Evolutionary conservation across 2,797 vertebrate genomes (phyloP), one percentile per base, ranked within the genome.

Genomic region (Sus cebifrons): DNA sequence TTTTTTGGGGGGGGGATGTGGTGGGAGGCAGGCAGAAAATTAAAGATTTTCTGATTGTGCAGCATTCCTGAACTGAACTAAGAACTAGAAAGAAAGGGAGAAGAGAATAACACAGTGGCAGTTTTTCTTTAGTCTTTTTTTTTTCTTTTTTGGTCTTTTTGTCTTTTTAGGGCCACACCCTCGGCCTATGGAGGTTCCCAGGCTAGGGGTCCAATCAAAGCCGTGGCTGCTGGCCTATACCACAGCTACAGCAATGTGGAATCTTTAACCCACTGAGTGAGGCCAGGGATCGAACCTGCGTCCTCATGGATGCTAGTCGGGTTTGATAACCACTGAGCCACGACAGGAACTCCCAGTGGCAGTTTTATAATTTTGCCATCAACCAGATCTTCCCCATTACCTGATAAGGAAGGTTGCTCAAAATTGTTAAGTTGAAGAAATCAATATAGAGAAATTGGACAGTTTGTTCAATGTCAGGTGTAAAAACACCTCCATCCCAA

Each of bases 301-400:
- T 49, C 44, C 44, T 49, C 9, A 10, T 49, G 44, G 44, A 49
- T 49, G 44, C 44, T 49, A 49, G 44, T 49, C 6, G 44, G 44
- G 44, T 49, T 49, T 10, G 44, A 6, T 49, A 49, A 49, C 44
- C 44, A 49, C 44, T 49, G 44, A 49, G 44, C 44, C 44, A 49
- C 6, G 44, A 49, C 44, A 49, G 44, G 44, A 49, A 49, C 44
- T 49, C 44, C 44, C 44, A 49, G 44, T 49, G 44, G 77, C 36
- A 14, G 11, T 75, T 71, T 96, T 91, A 10, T 32, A 94, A 25
- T 82, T 77, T 91, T 88, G n/a, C 32, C 79, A 40, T 77, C 29
- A 64, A 74, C 14, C 74, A 78, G 23, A 92, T 75, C 44, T 87
- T 84, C 77, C 70, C 86, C 95, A 84, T 94, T 93, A 93, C 60